Base-by-base conservation (phyloP, 2,888 invertebrate genomes). In the Seira ritae region DNA sequence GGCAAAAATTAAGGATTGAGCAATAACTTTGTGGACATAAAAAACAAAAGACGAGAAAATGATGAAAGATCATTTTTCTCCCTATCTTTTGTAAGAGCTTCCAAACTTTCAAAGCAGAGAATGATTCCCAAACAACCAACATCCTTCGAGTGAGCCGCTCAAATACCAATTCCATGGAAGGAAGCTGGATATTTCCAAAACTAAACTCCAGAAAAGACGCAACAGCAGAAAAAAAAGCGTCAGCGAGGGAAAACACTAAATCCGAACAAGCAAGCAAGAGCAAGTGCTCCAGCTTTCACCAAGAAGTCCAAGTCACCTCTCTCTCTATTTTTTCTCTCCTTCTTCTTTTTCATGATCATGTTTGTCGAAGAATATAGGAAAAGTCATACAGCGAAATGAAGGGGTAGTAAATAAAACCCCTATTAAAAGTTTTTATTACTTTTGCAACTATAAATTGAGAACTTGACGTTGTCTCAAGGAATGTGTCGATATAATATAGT, bases 351-450 rank as follows among this genome's bases (percentile, higher is more conserved):
- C 68, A 60, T 37, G 65, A 72, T 55, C 72, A 42, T 67, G 68
- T 74, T 72, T 80, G 55, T 67, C 55, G 10, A 72, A 42, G 60
- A 74, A 73, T 80, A 73, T 73, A 69, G 80, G 20, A 65, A 77
- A 82, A 72, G 82, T 22, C 72, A 77, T 73, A 72, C 46, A 68
- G 76, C 62, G 69, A 22, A 77, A 71, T 31, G 72, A 67, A 67
- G 55, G 82, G 82, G 77, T 78, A 86, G 84, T 84, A 84, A 86
- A 86, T 86, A 86, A 86, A 86, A 78, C 81, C 71, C 73, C 80
- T 85, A 86, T 86, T 84, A 86, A 84, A 84, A 86, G 75, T 80
- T 77, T 83, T 85, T 79, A 84, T 84, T 84, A 84, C 84, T 84
- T 84, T 82, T 78, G 31, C 82, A 83, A 83, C 82, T 83, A 78